Evolutionary conservation across 2,888 invertebrate genomes (phyloP), one percentile per base, ranked within the genome.

Genomic region (Hemistola chrysoprasaria): DNA sequence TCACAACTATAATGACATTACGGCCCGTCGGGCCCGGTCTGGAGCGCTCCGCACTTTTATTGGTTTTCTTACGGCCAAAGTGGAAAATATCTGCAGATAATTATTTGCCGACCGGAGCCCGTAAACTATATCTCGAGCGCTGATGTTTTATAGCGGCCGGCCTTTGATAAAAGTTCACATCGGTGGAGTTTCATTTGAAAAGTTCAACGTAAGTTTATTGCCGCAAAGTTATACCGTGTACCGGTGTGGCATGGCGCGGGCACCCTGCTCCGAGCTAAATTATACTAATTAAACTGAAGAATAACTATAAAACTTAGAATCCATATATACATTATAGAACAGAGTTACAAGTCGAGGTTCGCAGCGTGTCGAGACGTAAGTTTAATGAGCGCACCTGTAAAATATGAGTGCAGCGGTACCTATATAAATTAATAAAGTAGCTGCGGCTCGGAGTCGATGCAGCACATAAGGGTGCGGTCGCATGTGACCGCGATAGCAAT

Each of bases 361-460:
- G 2, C 2, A 2, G 16, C 2, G 16, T 16, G 16, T 16, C 16
- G 16, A 16, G 4, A 3, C 16, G 16, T 16, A 16, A 16, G 3
- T 16, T 16, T 16, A 16, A 16, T 16, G 16, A 16, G 16, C 16
- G 16, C 16, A 16, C 16, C 16, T 16, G 4, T 16, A 16, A 16
- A 16, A 16, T 16, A 16, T 16, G 16, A 16, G 4, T 16, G 16
- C 16, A 16, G 16, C 2, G n/a, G n/a, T n/a, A n/a, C n/a, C n/a
- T 16, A 4, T 16, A 4, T 52, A 52, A 50, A 52, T 50, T 46
- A 46, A 46, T 46, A 40, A 44, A 38, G 22, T n/a, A n/a, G 16
- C 16, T 16, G 16, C 16, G 16, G 16, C 16, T 16, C 4, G 16
- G 16, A 16, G 16, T 16, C 43, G 37, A 31, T 46, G 52, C 48